phyloP scores from a whole-genome alignment of 2,113 vertebrate species.

The Oophaga pumilio region DNA sequence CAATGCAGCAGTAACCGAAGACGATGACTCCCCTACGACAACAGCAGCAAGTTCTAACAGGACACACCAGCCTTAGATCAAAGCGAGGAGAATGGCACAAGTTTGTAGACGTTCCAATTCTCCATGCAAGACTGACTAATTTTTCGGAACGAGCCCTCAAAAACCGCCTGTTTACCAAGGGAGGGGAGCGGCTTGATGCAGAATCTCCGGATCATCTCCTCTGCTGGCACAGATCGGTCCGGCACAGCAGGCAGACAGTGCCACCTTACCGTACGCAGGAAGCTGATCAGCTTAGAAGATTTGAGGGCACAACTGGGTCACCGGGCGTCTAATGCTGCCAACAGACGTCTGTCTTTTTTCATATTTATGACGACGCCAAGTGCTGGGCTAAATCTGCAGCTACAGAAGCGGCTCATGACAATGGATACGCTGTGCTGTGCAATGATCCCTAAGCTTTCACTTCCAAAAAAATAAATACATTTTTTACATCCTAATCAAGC shows the following conservation, averaged over 20 bases:
- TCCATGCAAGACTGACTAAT: conserved; percentile 28
- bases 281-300: conserved; percentile 68
- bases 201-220: conserved; percentile 24
- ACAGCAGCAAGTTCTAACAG: conserved; percentile 9
- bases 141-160: not conserved
- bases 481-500: conserved; percentile 44
- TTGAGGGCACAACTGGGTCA: conserved; percentile 67
- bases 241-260: conserved; percentile 48
- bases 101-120: conserved; percentile 33
- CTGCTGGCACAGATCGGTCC: not conserved
- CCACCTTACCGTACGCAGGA: conserved; percentile 63
- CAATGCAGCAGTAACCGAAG: not conserved
- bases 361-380: conserved; percentile 12
- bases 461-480: conserved; percentile 32
- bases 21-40: too few relatives aligned
- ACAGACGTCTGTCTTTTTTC: conserved; percentile 66
- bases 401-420: conserved; percentile 18
- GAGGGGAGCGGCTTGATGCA: not conserved
- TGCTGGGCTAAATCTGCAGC: conserved; percentile 33
- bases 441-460: conserved; percentile 32
- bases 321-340: conserved; percentile 61
- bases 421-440: conserved; percentile 10
- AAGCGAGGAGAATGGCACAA: not conserved
- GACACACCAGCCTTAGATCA: not conserved
- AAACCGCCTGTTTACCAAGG: conserved; percentile 26